Evolutionary conservation across 2,797 vertebrate species (phyloP).

Genomic region (Eleutherodactylus coqui): DNA sequence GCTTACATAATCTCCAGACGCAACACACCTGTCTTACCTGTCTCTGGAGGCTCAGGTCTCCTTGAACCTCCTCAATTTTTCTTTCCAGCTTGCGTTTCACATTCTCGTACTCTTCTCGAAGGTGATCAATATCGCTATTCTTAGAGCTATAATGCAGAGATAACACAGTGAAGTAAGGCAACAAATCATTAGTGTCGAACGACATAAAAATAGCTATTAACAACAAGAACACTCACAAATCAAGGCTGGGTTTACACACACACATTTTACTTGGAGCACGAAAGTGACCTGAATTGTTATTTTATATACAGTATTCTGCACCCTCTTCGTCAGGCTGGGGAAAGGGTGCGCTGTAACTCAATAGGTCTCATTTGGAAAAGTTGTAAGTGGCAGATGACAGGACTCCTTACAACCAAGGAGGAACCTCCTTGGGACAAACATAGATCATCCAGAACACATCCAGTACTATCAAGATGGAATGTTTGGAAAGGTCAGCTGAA

Average conservation of each 20-base stretch:
- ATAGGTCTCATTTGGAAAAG: background rate
- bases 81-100: constrained; percentile 75
- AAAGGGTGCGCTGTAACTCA: background rate
- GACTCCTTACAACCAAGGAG: background rate
- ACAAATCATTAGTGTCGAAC: background rate
- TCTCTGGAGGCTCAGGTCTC: constrained; percentile 76
- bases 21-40: constrained; percentile 72
- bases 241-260: background rate
- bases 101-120: constrained; percentile 73
- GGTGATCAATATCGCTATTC: constrained; percentile 70
- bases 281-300: background rate
- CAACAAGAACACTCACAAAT: background rate
- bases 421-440: background rate
- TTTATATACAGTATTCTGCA: background rate
- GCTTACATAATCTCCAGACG: background rate
- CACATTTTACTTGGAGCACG: background rate
- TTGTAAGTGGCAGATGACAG: background rate
- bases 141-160: constrained; percentile 69
- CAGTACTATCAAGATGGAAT: background rate
- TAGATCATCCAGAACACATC: background rate
- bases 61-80: constrained; percentile 75
- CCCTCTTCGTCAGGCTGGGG: background rate
- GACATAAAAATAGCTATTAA: background rate
- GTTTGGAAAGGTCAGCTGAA: background rate
- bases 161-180: background rate